These are phyloP conservation scores for Sarcophilus harrisii DNA, from an alignment of 2,797 vertebrate species.

Conservation along the genomic window DNA sequence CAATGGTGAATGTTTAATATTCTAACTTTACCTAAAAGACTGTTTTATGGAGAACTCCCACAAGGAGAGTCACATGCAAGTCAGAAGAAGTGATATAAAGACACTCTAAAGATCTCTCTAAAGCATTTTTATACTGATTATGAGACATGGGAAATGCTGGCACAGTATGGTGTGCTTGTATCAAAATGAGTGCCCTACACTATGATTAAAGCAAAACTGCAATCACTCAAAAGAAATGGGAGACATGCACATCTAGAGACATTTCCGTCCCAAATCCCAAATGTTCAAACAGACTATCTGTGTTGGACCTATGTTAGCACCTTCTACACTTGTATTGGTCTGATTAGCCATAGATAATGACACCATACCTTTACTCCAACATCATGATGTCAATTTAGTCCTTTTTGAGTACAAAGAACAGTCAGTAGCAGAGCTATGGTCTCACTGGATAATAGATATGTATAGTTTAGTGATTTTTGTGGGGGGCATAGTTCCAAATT, in stretches of 20 bases:
- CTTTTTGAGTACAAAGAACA: neutral
- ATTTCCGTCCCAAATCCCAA: too few relatives aligned
- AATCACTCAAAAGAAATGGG: too few relatives aligned
- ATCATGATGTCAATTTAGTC: neutral
- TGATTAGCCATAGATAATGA: neutral
- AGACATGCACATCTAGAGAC: too few relatives aligned
- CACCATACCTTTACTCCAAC: neutral
- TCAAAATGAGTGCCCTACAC: too few relatives aligned
- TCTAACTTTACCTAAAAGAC: too few relatives aligned
- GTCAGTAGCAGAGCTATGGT: neutral
- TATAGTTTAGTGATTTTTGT: neutral
- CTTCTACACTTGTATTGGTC: neutral
- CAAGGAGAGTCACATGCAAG: neutral
- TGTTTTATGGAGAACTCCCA: too few relatives aligned
- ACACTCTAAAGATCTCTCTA: neutral
- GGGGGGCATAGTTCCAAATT: neutral
- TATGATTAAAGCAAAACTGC: too few relatives aligned
- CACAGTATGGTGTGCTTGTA: too few relatives aligned
- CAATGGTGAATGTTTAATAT: too few relatives aligned
- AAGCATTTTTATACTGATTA: neutral
- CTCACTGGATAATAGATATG: neutral
- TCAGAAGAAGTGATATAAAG: neutral
- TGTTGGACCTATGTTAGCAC: neutral
- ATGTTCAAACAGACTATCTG: too few relatives aligned
- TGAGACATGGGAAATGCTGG: too few relatives aligned